Evolutionary conservation across 2,113 vertebrate species (phyloP).

Genomic region (Vicugna pacos): DNA sequence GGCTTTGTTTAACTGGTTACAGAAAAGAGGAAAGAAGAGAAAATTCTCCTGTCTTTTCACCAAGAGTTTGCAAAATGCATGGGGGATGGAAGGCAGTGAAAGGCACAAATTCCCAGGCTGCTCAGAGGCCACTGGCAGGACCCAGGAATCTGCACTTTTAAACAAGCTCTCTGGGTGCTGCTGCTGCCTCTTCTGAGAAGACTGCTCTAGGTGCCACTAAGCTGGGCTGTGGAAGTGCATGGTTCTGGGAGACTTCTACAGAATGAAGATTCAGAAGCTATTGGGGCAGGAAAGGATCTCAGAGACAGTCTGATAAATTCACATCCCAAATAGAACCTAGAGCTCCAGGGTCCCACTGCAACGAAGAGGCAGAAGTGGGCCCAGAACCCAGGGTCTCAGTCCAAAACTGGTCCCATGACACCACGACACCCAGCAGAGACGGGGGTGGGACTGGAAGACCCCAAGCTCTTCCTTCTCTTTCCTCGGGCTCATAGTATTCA

Average conservation of each 20-base stretch:
- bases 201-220: background rate
- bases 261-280: background rate
- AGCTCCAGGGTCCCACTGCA: fast-evolving
- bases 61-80: background rate
- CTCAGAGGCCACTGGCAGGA: fast-evolving
- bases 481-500: fast-evolving
- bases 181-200: too few species aligned
- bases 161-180: background rate
- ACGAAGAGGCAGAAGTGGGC: background rate
- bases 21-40: background rate
- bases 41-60: background rate
- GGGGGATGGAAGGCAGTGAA: background rate
- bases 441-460: too few species aligned
- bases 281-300: background rate
- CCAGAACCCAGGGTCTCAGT: background rate
- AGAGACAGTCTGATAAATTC: background rate
- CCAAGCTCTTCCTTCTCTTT: background rate
- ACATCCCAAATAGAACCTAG: fast-evolving
- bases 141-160: background rate
- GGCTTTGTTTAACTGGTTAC: slow-evolving; percentile 61
- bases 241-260: background rate
- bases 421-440: fast-evolving
- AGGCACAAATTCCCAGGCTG: background rate
- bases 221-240: fast-evolving
- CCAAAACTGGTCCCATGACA: background rate